Evolutionary conservation across 2,888 invertebrate species (phyloP), one percentile per base, ranked within the genome.

Genomic region (Graphium colonna): DNA sequence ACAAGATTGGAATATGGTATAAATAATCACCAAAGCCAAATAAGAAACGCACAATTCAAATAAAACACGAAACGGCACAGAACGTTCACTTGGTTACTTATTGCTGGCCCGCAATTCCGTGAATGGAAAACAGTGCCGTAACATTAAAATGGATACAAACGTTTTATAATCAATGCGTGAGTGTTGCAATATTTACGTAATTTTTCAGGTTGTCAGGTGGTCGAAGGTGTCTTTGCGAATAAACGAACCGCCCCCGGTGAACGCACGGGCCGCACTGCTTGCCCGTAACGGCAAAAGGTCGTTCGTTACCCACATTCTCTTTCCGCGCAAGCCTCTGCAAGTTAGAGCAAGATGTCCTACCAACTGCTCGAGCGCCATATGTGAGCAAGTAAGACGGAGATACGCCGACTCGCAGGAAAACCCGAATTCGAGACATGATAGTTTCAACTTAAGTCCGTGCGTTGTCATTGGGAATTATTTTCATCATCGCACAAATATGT

Each of bases 301-400:
- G 88, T 88, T 84, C 86, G 83, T 86, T 86, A 87, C 80, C 82
- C 86, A 88, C 89, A 87, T 87, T 89, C 89, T 89, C 89, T 88
- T 87, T 87, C 84, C 89, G 86, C 88, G 89, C 89, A 88, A 88
- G 89, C 89, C 89, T 88, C 84, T 82, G 77, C 75, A 79, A 77
- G 85, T 76, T 65, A 74, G 79, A 89, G 63, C 60, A 81, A 77
- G 86, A 89, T 60, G 61, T 63, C 72, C 61, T 55, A 76, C 57
- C 60, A 61, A 63, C 63, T 70, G 66, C 63, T 64, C 63, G 59
- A 55, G 51, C 60, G 53, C 63, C 55, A 53, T 31, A 51, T 60
- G 58, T 48, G 75, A 58, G 50, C 54, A 66, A 85, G 64, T 57
- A 77, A 70, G 86, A 88, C 58, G 55, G 68, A 56, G 49, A 59